A percentile compares a stretch with the other conserved stretches of the same genome.
Evolutionary conservation across 37 sponge, comb jelly and placozoan species (phyloP).

Genomic region (Chondrosia reniformis): DNA sequence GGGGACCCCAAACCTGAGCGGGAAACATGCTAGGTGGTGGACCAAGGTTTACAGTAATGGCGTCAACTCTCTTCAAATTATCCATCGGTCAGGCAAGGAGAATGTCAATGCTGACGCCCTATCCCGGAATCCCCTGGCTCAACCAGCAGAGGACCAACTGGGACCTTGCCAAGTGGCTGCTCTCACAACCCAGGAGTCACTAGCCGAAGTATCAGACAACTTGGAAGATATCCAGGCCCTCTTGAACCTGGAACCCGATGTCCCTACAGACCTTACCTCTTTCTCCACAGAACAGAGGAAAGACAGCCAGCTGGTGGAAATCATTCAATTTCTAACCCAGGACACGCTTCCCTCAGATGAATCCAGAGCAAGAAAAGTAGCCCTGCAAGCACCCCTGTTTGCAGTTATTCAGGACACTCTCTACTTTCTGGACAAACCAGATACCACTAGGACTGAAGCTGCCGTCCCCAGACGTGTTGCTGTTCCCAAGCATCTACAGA

Average conservation of each 20-base stretch:
- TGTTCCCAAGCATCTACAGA: conserved; percentile 40
- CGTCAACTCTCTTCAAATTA: not conserved
- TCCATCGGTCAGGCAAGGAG: conserved; percentile 23
- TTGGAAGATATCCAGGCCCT: conserved; percentile 21
- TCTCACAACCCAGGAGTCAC: conserved; percentile 16
- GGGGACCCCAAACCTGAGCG: conserved; percentile 10
- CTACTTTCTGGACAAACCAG: conserved; percentile 41
- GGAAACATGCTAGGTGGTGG: conserved; percentile 41
- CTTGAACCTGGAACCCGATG: too few species aligned
- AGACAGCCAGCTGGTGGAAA: conserved; percentile 5
- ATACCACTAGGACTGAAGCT: conserved; percentile 22
- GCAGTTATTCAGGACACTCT: conserved; percentile 33
- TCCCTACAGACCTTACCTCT: too few species aligned
- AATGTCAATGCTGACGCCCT: conserved; percentile 46
- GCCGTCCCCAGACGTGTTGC: conserved; percentile 61
- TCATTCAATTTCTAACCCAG: conserved; percentile 16
- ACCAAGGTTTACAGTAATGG: conserved; percentile 30
- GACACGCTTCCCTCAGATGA: conserved; percentile 31
- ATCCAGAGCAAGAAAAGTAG: not conserved
- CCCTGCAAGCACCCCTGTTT: not conserved
- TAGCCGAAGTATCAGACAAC: conserved; percentile 34
- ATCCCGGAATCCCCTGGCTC: conserved; percentile 11
- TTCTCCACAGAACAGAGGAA: too few species aligned
- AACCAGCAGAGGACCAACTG: not conserved
- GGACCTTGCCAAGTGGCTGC: not conserved